Percentiles rank a stretch among this genome's conserved stretches.
phyloP scores from a whole-genome alignment of 2,888 invertebrate species.

The Troilus luridus region DNA sequence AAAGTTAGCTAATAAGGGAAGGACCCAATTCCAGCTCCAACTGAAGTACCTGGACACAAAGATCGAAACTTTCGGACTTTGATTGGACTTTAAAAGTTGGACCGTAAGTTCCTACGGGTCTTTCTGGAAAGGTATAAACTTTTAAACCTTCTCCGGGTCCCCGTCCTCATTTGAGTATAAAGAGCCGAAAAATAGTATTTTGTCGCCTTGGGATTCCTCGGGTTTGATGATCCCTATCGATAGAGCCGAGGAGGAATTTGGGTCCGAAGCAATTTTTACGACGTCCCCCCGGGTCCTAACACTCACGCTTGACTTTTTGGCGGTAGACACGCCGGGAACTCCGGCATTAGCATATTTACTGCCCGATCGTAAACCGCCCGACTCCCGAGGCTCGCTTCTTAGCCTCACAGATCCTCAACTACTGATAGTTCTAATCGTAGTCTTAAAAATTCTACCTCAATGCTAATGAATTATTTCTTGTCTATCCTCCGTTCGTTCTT shows the following conservation, averaged over 20 bases:
- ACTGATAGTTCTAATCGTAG: slow-evolving; percentile 43
- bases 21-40: not conserved
- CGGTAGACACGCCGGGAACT: slow-evolving; percentile 39
- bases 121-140: slow-evolving; percentile 34
- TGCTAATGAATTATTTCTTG: slow-evolving; percentile 9
- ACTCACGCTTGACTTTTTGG: slow-evolving; percentile 47
- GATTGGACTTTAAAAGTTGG: not conserved
- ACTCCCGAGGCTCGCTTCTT: slow-evolving; percentile 29
- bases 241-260: slow-evolving; percentile 12
- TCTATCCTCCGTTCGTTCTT: not conserved
- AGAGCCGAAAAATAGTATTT: slow-evolving; percentile 31
- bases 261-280: slow-evolving; percentile 26
- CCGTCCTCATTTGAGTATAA: slow-evolving; percentile 41
- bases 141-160: slow-evolving; percentile 21
- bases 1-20: slow-evolving; percentile 3
- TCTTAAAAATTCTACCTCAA: slow-evolving; percentile 18
- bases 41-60: not conserved
- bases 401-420: slow-evolving; percentile 34
- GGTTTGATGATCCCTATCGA: slow-evolving; percentile 49
- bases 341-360: slow-evolving; percentile 44
- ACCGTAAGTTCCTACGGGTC: not conserved
- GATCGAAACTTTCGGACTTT: not conserved
- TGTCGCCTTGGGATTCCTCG: slow-evolving; percentile 44
- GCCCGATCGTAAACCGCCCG: slow-evolving; percentile 35
- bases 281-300: slow-evolving; percentile 30